Percentiles rank a stretch among this genome's conserved stretches.
Conservation (phyloP, 2,888 invertebrate genomes). For the Erebia aethiops region DNA sequence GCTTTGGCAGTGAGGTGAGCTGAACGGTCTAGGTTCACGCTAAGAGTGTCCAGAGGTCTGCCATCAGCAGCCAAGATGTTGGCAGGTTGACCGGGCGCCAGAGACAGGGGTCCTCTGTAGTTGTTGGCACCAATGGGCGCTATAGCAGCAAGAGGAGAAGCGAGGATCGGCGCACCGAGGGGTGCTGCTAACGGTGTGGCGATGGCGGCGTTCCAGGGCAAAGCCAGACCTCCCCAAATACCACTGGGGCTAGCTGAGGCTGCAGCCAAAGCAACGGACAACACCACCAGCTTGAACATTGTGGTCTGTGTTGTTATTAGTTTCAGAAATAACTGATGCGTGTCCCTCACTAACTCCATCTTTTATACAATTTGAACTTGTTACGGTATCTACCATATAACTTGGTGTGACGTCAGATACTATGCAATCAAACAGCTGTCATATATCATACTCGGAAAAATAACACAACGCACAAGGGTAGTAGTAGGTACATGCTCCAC, state of each 20-base stretch:
- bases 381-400: not conserved
- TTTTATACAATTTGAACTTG: conserved; percentile 18
- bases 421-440: conserved; percentile 12
- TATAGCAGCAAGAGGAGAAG: not conserved
- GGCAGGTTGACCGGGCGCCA: conserved; percentile 74
- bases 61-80: conserved; percentile 73
- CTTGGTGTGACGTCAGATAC: too few relatives aligned
- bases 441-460: conserved; percentile 15
- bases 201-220: conserved; percentile 6
- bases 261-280: conserved; percentile 84
- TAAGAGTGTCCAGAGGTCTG: conserved; percentile 75
- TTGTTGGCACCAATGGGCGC: conserved; percentile 56
- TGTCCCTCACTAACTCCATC: conserved; percentile 48
- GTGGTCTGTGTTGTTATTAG: conserved; percentile 75
- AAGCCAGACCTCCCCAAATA: conserved; percentile 29
- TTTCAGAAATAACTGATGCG: conserved; percentile 64
- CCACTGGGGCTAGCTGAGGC: conserved; percentile 77
- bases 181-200: conserved; percentile 21
- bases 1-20: conserved; percentile 70
- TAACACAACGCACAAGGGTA: too few relatives aligned
- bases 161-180: not conserved
- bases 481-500: too few relatives aligned
- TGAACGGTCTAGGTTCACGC: conserved; percentile 74
- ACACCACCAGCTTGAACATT: conserved; percentile 84
- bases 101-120: conserved; percentile 73